Evolutionary conservation across 2,888 invertebrate genomes (phyloP).

Genomic region (Platycheirus rosarum): DNA sequence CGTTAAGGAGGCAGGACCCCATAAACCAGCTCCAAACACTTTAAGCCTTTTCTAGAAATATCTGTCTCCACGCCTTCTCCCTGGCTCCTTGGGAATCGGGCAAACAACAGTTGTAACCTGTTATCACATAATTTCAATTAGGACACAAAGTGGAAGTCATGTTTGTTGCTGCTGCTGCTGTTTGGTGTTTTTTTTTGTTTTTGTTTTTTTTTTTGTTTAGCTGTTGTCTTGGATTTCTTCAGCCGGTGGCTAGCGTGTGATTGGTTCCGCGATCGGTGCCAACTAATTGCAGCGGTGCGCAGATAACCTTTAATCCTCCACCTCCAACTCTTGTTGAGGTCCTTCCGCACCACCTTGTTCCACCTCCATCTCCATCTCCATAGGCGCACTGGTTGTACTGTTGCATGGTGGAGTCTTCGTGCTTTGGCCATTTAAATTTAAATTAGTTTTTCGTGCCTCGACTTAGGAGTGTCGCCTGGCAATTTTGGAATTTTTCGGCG

Average conservation of each 20-base stretch:
- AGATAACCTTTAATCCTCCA: slow-evolving; percentile 73
- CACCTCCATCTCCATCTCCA: slow-evolving; percentile 22
- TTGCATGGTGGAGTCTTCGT: slow-evolving; percentile 72
- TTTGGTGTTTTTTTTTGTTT: slow-evolving; percentile 32
- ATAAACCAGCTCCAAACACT: slow-evolving; percentile 71
- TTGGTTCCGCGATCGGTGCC: slow-evolving; percentile 74
- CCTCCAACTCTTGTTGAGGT: slow-evolving; percentile 46
- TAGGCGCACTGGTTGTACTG: not conserved
- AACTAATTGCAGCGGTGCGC: slow-evolving; percentile 73
- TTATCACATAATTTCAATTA: slow-evolving; percentile 75
- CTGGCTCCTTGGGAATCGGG: slow-evolving; percentile 21
- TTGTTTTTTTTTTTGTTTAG: slow-evolving; percentile 45
- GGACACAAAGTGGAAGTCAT: slow-evolving; percentile 74
- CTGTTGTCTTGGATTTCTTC: too few relatives aligned
- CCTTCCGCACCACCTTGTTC: slow-evolving; percentile 29
- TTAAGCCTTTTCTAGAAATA: slow-evolving; percentile 54
- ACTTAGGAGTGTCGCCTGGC: slow-evolving; percentile 71
- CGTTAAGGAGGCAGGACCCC: slow-evolving; percentile 71
- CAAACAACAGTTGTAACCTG: slow-evolving; percentile 73
- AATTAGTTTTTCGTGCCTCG: slow-evolving; percentile 80
- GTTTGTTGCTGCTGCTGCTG: slow-evolving; percentile 66
- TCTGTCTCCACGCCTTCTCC: slow-evolving; percentile 6
- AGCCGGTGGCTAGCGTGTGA: slow-evolving; percentile 71
- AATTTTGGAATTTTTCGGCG: slow-evolving; percentile 67
- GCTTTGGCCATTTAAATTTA: slow-evolving; percentile 79